Conservation (phyloP, 2,888 invertebrate genomes). For the Sepioteuthis lessoniana region DNA sequence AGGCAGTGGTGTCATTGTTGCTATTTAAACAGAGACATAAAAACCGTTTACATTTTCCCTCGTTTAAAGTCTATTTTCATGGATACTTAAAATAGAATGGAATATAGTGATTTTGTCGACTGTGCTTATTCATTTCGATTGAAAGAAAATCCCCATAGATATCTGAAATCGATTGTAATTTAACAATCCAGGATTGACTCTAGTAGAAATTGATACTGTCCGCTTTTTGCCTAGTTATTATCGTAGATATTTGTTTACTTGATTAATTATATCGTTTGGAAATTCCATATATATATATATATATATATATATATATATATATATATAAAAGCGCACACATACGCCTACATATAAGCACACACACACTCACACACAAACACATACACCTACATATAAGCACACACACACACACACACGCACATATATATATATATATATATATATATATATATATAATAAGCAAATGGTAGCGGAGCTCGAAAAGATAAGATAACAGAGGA, state of each 20-base stretch:
- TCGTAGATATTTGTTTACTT: not conserved
- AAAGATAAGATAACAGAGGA: too few species aligned
- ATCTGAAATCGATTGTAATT: not conserved
- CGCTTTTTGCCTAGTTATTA: not conserved
- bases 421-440: too few species aligned
- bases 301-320: too few species aligned
- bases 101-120: not conserved
- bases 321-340: too few species aligned
- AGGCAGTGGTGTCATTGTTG: not conserved
- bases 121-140: not conserved
- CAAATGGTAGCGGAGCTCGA: too few species aligned
- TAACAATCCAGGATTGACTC: not conserved
- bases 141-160: not conserved
- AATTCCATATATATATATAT: too few species aligned
- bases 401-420: too few species aligned
- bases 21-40: not conserved
- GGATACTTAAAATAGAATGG: not conserved
- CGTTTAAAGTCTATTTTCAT: not conserved
- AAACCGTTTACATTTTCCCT: not conserved
- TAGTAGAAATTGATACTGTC: not conserved
- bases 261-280: too few species aligned
- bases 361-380: too few species aligned
- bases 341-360: too few species aligned
- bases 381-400: too few species aligned
- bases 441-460: too few species aligned